A percentile compares a stretch with the other conserved stretches of the same genome.
These are phyloP conservation scores for Lordiphosa stackelbergi DNA, from an alignment of 1,140 invertebrate genomes.

Conservation along the genomic window DNA sequence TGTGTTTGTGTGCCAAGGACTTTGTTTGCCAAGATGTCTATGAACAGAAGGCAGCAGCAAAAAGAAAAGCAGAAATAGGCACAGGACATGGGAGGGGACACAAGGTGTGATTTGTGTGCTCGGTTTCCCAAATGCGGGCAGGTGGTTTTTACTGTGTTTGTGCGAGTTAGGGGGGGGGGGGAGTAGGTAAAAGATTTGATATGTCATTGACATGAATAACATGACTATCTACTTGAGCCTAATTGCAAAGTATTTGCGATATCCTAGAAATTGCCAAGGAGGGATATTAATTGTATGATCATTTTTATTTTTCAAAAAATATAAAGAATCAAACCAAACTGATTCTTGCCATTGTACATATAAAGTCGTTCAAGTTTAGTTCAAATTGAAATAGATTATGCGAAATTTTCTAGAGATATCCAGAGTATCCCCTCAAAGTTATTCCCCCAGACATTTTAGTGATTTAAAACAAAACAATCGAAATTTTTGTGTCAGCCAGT, in stretches of 20 bases:
- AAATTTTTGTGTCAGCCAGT: too few relatives aligned
- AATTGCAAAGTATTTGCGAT: conserved; percentile 31
- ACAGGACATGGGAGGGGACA: conserved; percentile 1
- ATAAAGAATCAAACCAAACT: too few relatives aligned
- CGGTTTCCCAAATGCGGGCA: conserved; percentile 34
- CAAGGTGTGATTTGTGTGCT: conserved; percentile 48
- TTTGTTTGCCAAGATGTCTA: conserved; percentile 64
- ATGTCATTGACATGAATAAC: conserved; percentile 24
- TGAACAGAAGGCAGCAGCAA: conserved; percentile 7
- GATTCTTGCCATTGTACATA: too few relatives aligned
- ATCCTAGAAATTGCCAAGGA: background rate
- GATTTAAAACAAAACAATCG: too few relatives aligned
- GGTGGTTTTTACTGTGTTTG: conserved; percentile 19
- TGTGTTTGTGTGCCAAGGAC: conserved; percentile 32
- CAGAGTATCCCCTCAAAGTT: too few relatives aligned
- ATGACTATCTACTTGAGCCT: conserved; percentile 29
- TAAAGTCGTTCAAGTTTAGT: too few relatives aligned
- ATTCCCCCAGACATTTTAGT: too few relatives aligned
- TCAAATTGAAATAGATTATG: too few relatives aligned
- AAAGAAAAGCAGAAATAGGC: background rate
- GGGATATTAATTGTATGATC: too few relatives aligned
- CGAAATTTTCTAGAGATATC: too few relatives aligned
- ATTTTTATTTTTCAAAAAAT: too few relatives aligned
- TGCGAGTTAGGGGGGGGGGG: background rate
- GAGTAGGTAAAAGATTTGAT: conserved; percentile 1